Evolutionary conservation across 2,113 vertebrate genomes (phyloP).

Genomic region (Erythrocercus mccallii): DNA sequence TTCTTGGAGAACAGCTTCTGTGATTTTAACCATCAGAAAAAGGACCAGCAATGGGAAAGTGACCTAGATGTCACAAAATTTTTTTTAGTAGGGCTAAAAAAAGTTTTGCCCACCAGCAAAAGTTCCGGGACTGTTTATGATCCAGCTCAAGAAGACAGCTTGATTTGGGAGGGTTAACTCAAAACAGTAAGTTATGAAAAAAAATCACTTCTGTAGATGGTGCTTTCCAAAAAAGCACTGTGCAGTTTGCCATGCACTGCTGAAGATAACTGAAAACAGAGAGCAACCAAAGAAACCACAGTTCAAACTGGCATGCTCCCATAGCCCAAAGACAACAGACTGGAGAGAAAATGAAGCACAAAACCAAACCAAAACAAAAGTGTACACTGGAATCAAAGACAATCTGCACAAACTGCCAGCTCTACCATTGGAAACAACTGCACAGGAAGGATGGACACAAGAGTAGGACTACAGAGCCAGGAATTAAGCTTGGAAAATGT

Average conservation of each 20-base stretch:
- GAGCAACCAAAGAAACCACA: not conserved
- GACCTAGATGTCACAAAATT: not conserved
- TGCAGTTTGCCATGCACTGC: not conserved
- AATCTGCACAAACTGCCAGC: not conserved
- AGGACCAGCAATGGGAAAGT: not conserved
- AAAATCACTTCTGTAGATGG: not conserved
- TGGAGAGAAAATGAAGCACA: not conserved
- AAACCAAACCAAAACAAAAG: not conserved
- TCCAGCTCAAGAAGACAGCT: not conserved
- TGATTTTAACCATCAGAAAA: not conserved
- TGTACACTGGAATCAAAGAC: not conserved
- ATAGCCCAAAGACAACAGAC: not conserved
- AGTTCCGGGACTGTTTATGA: not conserved
- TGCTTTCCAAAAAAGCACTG: slow-evolving; percentile 7
- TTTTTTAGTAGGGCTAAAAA: not conserved
- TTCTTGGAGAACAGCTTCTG: not conserved
- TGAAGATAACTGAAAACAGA: not conserved
- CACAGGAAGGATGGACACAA: not conserved
- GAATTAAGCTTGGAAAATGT: not conserved
- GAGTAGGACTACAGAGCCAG: not conserved
- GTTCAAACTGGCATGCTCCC: not conserved
- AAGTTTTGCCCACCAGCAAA: not conserved
- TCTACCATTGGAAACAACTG: not conserved
- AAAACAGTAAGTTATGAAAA: not conserved
- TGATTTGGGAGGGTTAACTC: not conserved